These are phyloP conservation scores for Mobula hypostoma DNA, from an alignment of 2,113 vertebrate genomes.

Conservation along the genomic window DNA sequence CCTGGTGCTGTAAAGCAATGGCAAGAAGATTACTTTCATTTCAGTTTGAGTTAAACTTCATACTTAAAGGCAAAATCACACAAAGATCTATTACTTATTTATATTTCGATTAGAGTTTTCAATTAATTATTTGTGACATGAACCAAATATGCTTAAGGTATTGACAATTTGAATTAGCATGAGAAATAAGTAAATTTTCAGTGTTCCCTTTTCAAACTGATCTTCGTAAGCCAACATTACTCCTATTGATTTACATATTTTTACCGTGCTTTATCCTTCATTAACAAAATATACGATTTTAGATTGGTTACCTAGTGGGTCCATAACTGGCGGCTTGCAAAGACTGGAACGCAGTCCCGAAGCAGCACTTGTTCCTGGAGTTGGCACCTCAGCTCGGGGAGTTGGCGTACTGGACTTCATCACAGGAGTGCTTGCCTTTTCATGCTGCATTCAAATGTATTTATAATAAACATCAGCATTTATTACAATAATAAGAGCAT, in stretches of 20 bases:
- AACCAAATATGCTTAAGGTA: not conserved
- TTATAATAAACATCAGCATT: constrained; percentile 58
- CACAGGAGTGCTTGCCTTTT: constrained; percentile 87
- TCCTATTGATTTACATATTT: not conserved
- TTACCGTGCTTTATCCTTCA: not conserved
- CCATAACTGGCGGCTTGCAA: constrained; percentile 82
- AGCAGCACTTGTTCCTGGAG: constrained; percentile 80
- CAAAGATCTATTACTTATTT: not conserved
- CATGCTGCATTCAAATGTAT: constrained; percentile 78
- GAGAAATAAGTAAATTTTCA: not conserved
- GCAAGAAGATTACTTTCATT: not conserved
- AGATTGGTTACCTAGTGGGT: constrained; percentile 80
- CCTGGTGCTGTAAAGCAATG: constrained; percentile 64
- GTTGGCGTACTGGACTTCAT: constrained; percentile 91
- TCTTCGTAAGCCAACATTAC: not conserved
- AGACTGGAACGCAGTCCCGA: constrained; percentile 80
- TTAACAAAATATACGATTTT: constrained; percentile 53
- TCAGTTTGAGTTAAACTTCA: not conserved
- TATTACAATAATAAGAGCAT: constrained; percentile 59
- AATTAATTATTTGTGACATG: not conserved
- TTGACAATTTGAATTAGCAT: constrained; percentile 5
- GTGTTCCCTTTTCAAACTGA: not conserved
- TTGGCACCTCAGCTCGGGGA: constrained; percentile 80
- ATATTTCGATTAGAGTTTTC: not conserved
- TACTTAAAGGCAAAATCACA: not conserved